These are phyloP conservation scores for Acromyrmex heyeri DNA, from an alignment of 1,140 invertebrate genomes.

Conservation along the genomic window DNA sequence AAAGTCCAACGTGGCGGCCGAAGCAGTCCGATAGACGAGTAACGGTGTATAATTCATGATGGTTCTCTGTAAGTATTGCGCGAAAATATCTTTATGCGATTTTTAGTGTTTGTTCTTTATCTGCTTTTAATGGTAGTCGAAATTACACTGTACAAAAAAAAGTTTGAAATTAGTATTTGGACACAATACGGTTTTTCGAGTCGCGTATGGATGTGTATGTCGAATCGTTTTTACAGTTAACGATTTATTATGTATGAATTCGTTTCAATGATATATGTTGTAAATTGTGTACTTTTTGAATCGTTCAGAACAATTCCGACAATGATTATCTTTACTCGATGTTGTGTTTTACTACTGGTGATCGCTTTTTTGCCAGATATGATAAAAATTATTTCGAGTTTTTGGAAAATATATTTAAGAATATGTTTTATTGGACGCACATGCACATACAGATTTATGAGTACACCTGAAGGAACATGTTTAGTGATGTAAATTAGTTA, in stretches of 20 bases:
- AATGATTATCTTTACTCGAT: background rate
- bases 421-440: background rate
- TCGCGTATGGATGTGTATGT: background rate
- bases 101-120: background rate
- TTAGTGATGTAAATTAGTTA: background rate
- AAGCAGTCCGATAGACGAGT: slow-evolving; percentile 43
- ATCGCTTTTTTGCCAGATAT: background rate
- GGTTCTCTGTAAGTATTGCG: slow-evolving; percentile 80
- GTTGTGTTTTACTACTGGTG: background rate
- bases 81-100: background rate
- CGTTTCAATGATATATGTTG: background rate
- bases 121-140: background rate
- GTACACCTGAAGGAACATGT: background rate
- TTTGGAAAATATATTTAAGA: background rate
- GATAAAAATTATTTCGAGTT: background rate
- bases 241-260: too few species aligned
- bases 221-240: background rate
- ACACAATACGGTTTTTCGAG: too few species aligned
- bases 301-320: background rate
- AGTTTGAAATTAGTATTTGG: background rate
- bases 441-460: background rate
- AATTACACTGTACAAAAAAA: background rate
- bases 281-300: too few species aligned
- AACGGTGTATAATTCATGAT: slow-evolving; percentile 70
- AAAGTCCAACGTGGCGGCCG: slow-evolving; percentile 83